A percentile compares a stretch with the other conserved stretches of the same genome.
These are phyloP conservation scores for Stramonita haemastoma DNA, from an alignment of 2,888 invertebrate genomes.

Conservation along the genomic window DNA sequence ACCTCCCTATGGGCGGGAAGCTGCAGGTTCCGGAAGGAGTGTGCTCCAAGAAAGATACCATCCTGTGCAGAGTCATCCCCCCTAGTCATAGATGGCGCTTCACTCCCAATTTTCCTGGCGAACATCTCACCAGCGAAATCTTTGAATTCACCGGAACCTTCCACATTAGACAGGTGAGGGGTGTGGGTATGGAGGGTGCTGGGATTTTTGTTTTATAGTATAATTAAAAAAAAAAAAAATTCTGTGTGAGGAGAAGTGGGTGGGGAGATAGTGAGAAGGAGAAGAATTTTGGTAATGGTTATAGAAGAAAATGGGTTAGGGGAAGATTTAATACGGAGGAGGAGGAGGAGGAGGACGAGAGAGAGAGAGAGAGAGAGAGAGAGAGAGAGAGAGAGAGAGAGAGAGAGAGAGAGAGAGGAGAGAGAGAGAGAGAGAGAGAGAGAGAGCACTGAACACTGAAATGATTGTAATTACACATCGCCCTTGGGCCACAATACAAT, in stretches of 20 bases:
- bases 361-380: not conserved
- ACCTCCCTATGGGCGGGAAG: conserved; percentile 70
- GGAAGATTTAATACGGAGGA: not conserved
- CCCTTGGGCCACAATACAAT: too few relatives aligned
- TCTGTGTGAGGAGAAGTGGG: too few relatives aligned
- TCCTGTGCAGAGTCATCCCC: conserved; percentile 68
- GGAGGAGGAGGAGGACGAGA: not conserved
- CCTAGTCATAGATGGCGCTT: conserved; percentile 65
- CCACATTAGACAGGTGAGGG: not conserved
- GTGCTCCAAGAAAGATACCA: conserved; percentile 69
- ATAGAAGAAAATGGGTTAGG: too few relatives aligned
- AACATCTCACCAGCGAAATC: conserved; percentile 67
- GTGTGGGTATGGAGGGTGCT: too few relatives aligned
- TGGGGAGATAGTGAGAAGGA: not conserved
- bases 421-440: not conserved
- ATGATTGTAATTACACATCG: too few relatives aligned
- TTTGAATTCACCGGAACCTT: conserved; percentile 54
- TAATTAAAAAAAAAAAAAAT: too few relatives aligned
- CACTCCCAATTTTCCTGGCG: conserved; percentile 57
- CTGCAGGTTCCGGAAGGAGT: conserved; percentile 67
- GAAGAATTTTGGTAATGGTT: too few relatives aligned
- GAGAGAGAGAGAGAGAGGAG: not conserved
- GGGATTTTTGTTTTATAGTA: too few relatives aligned
- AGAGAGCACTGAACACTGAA: too few relatives aligned
- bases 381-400: not conserved